These are phyloP conservation scores for Dermochelys coriacea DNA, from an alignment of 2,797 vertebrate species.

Conservation along the genomic window DNA sequence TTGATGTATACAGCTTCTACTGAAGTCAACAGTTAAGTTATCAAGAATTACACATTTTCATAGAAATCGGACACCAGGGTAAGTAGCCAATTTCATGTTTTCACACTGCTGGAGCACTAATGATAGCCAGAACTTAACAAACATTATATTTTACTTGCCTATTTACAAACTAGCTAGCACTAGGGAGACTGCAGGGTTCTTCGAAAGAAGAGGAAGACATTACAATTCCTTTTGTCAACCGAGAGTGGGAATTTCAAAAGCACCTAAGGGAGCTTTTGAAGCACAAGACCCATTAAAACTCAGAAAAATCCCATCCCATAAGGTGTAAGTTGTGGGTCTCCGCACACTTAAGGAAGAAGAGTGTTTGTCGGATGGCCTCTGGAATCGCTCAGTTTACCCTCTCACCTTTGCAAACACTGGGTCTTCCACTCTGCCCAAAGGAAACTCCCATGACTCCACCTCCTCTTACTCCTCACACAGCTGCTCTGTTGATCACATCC, in stretches of 20 bases:
- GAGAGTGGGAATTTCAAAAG: background rate
- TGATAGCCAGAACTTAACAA: background rate
- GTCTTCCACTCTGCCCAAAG: background rate
- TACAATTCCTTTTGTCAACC: background rate
- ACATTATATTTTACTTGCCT: background rate
- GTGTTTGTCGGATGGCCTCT: background rate
- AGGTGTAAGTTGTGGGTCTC: fast-evolving
- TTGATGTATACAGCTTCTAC: background rate
- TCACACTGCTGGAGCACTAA: background rate
- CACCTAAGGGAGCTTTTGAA: background rate
- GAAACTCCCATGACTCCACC: background rate
- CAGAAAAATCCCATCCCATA: background rate
- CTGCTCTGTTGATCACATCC: fast-evolving
- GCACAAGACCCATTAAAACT: background rate
- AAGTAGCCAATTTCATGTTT: background rate
- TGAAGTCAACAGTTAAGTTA: background rate
- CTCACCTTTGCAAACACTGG: background rate
- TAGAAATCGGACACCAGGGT: background rate
- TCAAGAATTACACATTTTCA: background rate
- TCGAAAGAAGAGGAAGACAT: background rate
- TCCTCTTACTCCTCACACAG: background rate
- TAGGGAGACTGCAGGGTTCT: background rate
- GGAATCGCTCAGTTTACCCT: background rate
- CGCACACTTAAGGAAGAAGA: background rate
- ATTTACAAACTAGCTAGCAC: background rate